A percentile compares a stretch with the other conserved stretches of the same genome.
phyloP scores from a whole-genome alignment of 2,113 vertebrate species.

The Eudyptes chrysolophus region DNA sequence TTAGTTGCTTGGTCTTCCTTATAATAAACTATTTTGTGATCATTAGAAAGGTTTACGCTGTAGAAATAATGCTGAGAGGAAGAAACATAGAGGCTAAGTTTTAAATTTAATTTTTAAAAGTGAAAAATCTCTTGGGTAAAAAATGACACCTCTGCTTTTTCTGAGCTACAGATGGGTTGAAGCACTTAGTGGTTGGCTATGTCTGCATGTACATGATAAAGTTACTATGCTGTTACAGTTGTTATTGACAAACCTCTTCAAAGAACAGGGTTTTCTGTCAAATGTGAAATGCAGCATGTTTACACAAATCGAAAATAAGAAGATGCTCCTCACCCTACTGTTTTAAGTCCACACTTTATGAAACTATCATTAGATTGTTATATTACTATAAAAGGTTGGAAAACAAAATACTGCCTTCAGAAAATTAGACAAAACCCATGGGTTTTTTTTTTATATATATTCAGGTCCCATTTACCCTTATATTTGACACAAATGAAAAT shows the following conservation, averaged over 20 bases:
- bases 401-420: constrained; percentile 29
- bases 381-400: constrained; percentile 50
- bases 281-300: constrained; percentile 37
- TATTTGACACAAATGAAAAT: constrained; percentile 68
- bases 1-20: background rate
- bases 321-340: constrained; percentile 37
- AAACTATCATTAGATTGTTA: constrained; percentile 53
- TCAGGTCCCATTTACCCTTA: constrained; percentile 57
- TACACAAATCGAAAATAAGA: constrained; percentile 57
- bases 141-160: background rate
- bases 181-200: background rate
- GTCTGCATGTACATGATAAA: background rate
- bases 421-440: constrained; percentile 33
- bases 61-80: background rate
- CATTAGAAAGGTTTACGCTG: background rate
- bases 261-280: constrained; percentile 20
- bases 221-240: background rate
- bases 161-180: background rate
- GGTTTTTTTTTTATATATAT: constrained; percentile 15
- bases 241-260: constrained; percentile 44
- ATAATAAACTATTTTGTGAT: background rate
- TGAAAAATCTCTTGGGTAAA: background rate
- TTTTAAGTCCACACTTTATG: constrained; percentile 45
- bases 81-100: background rate
- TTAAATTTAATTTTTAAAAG: background rate